A percentile compares a stretch with the other conserved stretches of the same genome.
These are phyloP conservation scores for Callionymus lyra DNA, from an alignment of 2,113 vertebrate genomes.

Conservation along the genomic window DNA sequence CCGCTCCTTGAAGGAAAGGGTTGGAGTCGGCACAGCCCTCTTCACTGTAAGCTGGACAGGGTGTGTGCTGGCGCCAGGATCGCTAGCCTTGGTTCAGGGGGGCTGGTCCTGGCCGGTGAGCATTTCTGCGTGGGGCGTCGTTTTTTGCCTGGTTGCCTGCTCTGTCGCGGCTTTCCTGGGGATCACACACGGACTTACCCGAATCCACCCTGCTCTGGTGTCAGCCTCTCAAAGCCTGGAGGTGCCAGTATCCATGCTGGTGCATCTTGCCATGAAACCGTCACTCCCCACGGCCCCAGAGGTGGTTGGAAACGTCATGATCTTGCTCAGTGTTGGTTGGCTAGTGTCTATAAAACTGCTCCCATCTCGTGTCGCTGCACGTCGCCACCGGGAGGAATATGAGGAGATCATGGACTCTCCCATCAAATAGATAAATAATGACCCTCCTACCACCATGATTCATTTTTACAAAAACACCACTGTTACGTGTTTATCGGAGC, in stretches of 20 bases:
- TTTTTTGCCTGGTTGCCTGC: conserved; percentile 77
- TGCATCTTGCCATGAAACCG: conserved; percentile 75
- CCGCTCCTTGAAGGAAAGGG: conserved; percentile 81
- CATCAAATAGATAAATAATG: conserved; percentile 77
- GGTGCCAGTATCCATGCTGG: conserved; percentile 78
- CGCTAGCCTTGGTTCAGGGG: conserved; percentile 81
- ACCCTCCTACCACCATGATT: conserved; percentile 1
- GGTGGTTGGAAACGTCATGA: conserved; percentile 75
- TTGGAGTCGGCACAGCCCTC: conserved; percentile 85
- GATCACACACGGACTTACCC: conserved; percentile 81
- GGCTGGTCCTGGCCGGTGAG: conserved; percentile 68
- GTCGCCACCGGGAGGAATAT: conserved; percentile 76
- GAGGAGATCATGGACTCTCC: conserved; percentile 90
- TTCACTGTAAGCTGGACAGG: conserved; percentile 93
- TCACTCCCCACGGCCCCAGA: conserved; percentile 75
- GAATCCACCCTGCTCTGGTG: conserved; percentile 86
- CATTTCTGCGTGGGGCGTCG: conserved; percentile 69
- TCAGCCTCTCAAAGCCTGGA: conserved; percentile 88
- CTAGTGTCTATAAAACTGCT: conserved; percentile 57
- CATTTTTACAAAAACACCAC: conserved; percentile 34
- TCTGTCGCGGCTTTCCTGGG: conserved; percentile 84
- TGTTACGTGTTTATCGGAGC: conserved; percentile 41
- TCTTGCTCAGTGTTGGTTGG: conserved; percentile 72
- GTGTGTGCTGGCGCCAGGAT: conserved; percentile 73
- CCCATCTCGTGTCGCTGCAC: conserved; percentile 63